Conservation (phyloP, 2,797 vertebrate species). For the Eulemur rubriventer region DNA sequence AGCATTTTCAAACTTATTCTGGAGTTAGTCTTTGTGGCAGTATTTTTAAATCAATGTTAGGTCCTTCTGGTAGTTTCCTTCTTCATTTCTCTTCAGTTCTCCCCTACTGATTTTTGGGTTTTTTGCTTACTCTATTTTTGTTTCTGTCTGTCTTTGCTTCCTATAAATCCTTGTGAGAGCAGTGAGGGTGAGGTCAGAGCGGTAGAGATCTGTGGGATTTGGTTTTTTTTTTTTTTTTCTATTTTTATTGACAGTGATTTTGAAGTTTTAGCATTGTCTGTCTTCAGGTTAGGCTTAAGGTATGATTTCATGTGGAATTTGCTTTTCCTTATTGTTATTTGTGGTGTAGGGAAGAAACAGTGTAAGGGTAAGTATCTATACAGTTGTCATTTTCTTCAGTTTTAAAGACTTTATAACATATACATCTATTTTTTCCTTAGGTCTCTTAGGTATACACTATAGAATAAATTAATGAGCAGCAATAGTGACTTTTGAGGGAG, state of each 20-base stretch:
- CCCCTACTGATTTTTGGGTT: background rate
- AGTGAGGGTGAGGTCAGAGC: background rate
- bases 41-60: background rate
- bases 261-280: background rate
- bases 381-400: background rate
- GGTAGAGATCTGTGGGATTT: background rate
- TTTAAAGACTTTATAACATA: background rate
- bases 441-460: background rate
- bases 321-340: background rate
- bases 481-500: background rate
- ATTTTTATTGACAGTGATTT: background rate
- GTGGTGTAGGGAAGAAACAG: background rate
- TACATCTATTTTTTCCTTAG: background rate
- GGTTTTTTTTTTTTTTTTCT: background rate
- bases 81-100: background rate
- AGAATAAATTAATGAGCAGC: constrained; percentile 10
- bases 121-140: background rate
- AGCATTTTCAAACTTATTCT: background rate
- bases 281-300: background rate
- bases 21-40: background rate
- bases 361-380: background rate
- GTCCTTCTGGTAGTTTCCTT: background rate
- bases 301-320: background rate
- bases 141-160: background rate
- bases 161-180: background rate